phyloP scores from a whole-genome alignment of 2,888 invertebrate genomes.

The Papilio elwesi region DNA sequence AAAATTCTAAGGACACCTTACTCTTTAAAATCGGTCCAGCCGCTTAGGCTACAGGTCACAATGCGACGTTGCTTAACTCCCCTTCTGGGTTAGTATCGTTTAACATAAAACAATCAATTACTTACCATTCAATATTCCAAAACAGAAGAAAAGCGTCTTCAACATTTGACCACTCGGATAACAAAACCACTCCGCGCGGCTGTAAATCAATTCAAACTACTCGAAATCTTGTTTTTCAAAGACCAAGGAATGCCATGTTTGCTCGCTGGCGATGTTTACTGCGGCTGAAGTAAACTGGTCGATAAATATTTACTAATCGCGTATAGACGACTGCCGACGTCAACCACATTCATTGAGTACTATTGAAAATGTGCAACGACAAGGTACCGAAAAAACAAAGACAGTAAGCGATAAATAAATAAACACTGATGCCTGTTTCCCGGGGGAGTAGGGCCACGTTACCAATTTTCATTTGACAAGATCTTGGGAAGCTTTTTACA shows the following conservation, averaged over 20 bases:
- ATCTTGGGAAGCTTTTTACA: too few species aligned
- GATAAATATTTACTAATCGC: background rate
- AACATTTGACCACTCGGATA: slow-evolving; percentile 5
- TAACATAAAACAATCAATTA: background rate
- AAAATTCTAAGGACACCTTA: too few species aligned
- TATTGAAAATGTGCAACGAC: too few species aligned
- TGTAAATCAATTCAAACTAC: background rate
- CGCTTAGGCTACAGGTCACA: too few species aligned
- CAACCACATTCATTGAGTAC: background rate
- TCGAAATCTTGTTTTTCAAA: background rate
- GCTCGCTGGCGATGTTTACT: background rate
- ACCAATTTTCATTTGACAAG: too few species aligned
- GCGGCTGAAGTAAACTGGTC: background rate
- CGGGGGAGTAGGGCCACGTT: too few species aligned
- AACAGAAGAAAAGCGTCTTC: slow-evolving; percentile 2
- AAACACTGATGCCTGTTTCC: too few species aligned
- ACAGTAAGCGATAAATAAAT: too few species aligned
- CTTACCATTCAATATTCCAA: background rate
- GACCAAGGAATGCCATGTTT: slow-evolving; percentile 15
- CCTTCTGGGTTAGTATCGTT: background rate
- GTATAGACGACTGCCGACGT: background rate
- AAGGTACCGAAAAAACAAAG: too few species aligned
- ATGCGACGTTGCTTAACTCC: too few species aligned
- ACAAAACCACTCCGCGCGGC: background rate
- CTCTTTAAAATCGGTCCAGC: too few species aligned